Conservation (phyloP, 2,113 vertebrate genomes). For the Chrysochloris asiatica region DNA sequence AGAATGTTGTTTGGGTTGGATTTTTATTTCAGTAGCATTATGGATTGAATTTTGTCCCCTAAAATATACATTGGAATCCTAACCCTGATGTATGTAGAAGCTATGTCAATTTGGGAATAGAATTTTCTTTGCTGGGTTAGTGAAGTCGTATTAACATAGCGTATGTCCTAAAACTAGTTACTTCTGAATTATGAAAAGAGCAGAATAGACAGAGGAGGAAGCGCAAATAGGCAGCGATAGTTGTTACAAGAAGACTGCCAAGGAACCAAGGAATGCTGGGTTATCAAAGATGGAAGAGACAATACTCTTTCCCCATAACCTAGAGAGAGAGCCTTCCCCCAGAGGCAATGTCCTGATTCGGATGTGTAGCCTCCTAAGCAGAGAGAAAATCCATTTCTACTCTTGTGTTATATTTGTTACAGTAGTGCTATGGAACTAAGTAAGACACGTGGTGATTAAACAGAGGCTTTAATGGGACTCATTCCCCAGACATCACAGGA, state of each 20-base stretch:
- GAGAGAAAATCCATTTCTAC: not conserved
- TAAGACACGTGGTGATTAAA: not conserved
- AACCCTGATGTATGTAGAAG: not conserved
- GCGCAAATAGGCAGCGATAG: not conserved
- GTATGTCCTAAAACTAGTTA: not conserved
- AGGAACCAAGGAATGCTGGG: not conserved
- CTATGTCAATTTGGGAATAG: not conserved
- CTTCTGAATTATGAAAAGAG: not conserved
- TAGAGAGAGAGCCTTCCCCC: not conserved
- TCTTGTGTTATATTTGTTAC: not conserved
- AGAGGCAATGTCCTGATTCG: not conserved
- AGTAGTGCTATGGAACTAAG: not conserved
- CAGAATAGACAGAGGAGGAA: not conserved
- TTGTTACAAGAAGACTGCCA: not conserved
- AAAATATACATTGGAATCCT: not conserved
- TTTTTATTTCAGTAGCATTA: constrained; percentile 5
- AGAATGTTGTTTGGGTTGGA: not conserved
- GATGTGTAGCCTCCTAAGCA: not conserved
- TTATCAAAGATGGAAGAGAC: not conserved
- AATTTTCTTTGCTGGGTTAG: not conserved
- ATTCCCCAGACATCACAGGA: not conserved
- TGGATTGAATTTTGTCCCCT: not conserved
- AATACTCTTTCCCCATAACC: not conserved
- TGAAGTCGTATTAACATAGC: not conserved
- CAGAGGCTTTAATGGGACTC: not conserved